These are phyloP conservation scores for Dicyrtomina minuta DNA, from an alignment of 2,888 invertebrate species.

Conservation along the genomic window DNA sequence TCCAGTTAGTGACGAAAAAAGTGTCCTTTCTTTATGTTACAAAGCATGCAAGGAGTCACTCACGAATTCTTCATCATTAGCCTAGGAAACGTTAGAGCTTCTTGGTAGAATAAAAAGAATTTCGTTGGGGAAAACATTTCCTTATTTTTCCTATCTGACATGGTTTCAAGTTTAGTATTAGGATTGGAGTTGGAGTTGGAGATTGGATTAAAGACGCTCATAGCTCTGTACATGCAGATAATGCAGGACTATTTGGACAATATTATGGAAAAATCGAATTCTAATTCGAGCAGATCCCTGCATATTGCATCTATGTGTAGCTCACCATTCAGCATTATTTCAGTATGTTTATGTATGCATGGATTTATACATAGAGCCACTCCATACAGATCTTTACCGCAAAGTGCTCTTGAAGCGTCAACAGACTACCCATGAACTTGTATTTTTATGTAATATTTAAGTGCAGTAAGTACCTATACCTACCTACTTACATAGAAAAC, in stretches of 20 bases:
- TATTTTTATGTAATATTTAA: too few relatives aligned
- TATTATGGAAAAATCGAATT: too few relatives aligned
- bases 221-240: not conserved
- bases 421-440: too few relatives aligned
- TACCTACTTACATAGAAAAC: too few relatives aligned
- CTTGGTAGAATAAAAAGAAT: slow-evolving; percentile 13
- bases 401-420: too few relatives aligned
- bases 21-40: slow-evolving; percentile 15
- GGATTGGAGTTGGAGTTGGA: not conserved
- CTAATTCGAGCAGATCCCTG: too few relatives aligned
- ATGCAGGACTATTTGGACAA: not conserved
- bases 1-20: not conserved
- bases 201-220: not conserved
- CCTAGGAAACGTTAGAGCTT: not conserved
- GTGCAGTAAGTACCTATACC: too few relatives aligned
- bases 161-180: not conserved
- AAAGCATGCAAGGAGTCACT: slow-evolving; percentile 13
- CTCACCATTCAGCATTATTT: too few relatives aligned
- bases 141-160: slow-evolving; percentile 19
- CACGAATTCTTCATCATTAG: slow-evolving; percentile 28
- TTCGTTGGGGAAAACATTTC: slow-evolving; percentile 13
- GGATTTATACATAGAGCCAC: too few relatives aligned
- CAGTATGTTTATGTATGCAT: too few relatives aligned
- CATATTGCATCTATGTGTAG: too few relatives aligned
- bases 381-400: too few relatives aligned